A percentile compares a stretch with the other conserved stretches of the same genome.
These are phyloP conservation scores for Drosophila hamatofila DNA, from an alignment of 2,888 invertebrate species.

Conservation along the genomic window DNA sequence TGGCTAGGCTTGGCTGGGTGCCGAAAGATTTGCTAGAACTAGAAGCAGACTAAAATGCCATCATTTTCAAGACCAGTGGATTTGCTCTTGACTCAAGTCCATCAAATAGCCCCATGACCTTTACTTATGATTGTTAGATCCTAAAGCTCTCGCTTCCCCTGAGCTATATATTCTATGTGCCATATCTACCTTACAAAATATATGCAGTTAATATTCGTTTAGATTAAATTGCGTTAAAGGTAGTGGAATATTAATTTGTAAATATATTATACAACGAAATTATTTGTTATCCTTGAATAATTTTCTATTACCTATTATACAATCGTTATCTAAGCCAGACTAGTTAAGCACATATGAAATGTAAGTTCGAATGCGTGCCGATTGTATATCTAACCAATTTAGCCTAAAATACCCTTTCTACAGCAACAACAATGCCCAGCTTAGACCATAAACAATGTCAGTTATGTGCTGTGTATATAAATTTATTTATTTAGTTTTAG, in stretches of 20 bases:
- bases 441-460: slow-evolving; percentile 10
- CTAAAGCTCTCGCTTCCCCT: too few species aligned
- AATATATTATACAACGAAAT: neutral
- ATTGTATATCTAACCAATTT: slow-evolving; percentile 31
- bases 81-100: too few species aligned
- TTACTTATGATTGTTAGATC: too few species aligned
- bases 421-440: neutral
- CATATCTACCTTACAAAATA: too few species aligned
- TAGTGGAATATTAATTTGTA: neutral
- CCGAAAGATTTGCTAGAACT: too few species aligned
- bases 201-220: too few species aligned
- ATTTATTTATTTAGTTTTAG: slow-evolving; percentile 28
- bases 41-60: too few species aligned
- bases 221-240: too few species aligned
- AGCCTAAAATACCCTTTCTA: slow-evolving; percentile 37
- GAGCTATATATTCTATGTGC: too few species aligned
- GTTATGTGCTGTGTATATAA: neutral
- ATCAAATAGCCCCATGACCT: too few species aligned
- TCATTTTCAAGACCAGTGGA: too few species aligned
- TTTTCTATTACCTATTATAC: neutral
- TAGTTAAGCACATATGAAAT: slow-evolving; percentile 13
- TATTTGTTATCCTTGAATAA: neutral
- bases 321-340: slow-evolving; percentile 3
- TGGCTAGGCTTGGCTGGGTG: too few species aligned
- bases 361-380: slow-evolving; percentile 16